A percentile compares a stretch with the other conserved stretches of the same genome.
These are phyloP conservation scores for Mactromeris polynyma DNA, from an alignment of 2,888 invertebrate species.

Conservation along the genomic window DNA sequence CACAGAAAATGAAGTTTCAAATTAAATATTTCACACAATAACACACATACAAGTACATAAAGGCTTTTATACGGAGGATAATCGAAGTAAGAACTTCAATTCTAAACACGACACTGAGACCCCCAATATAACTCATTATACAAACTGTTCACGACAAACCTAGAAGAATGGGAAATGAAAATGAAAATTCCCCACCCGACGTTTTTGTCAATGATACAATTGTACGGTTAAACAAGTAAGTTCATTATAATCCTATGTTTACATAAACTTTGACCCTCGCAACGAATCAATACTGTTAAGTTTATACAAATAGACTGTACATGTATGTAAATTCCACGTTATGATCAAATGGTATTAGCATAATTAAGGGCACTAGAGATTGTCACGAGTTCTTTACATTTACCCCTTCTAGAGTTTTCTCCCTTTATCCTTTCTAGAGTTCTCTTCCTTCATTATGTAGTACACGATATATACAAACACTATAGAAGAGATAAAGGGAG, in stretches of 20 bases:
- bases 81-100: background rate
- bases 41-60: background rate
- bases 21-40: background rate
- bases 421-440: too few species aligned
- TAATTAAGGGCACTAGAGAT: too few species aligned
- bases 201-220: background rate
- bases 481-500: too few species aligned
- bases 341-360: background rate
- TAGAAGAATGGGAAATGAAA: background rate
- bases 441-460: too few species aligned
- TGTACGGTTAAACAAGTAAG: background rate
- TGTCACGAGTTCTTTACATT: too few species aligned
- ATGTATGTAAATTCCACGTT: background rate
- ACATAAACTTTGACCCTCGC: background rate
- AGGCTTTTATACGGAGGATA: background rate
- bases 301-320: background rate
- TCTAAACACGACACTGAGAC: background rate
- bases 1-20: background rate
- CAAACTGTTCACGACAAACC: background rate
- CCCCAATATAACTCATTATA: background rate
- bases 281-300: background rate
- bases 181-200: background rate
- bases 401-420: too few species aligned
- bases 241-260: background rate
- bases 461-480: too few species aligned